Conservation (phyloP, 2,888 invertebrate species). For the Epirrita christyi region DNA sequence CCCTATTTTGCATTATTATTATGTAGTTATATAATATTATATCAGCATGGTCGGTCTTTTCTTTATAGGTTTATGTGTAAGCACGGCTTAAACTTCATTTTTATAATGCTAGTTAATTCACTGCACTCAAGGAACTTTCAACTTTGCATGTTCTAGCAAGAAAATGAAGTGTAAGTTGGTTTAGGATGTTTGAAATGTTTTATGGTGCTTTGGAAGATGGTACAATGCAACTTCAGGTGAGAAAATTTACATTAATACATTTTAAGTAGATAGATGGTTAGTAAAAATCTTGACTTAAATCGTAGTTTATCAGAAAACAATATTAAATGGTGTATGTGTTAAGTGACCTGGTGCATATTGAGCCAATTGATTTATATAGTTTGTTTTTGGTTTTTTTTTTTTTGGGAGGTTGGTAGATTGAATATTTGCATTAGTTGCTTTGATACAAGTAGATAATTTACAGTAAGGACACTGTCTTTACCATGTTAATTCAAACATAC, state of each 20-base stretch:
- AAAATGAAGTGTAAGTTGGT: conserved; percentile 22
- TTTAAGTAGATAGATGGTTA: neutral
- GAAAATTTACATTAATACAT: neutral
- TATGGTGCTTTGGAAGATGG: conserved; percentile 6
- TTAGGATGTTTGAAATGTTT: conserved; percentile 18
- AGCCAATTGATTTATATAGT: too few species aligned
- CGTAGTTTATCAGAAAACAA: too few species aligned
- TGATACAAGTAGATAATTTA: too few species aligned
- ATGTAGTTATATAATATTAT: conserved; percentile 4
- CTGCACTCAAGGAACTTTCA: neutral
- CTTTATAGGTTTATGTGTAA: conserved; percentile 18
- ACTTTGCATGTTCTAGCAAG: conserved; percentile 21
- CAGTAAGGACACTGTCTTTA: too few species aligned
- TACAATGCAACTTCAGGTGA: conserved; percentile 33
- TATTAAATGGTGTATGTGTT: too few species aligned
- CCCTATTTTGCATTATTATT: conserved; percentile 21
- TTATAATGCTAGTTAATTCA: conserved; percentile 8
- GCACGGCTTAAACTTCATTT: conserved; percentile 13
- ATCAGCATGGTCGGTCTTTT: conserved; percentile 18
- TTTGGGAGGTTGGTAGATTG: too few species aligned
- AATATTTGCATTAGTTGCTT: too few species aligned
- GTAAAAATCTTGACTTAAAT: neutral
- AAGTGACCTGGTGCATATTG: too few species aligned
- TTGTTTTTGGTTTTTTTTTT: too few species aligned
- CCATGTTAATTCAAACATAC: too few species aligned